Evolutionary conservation across 1,140 invertebrate species (phyloP), one percentile per base, ranked within the genome.

Genomic region (Drosophila kohkoa): DNA sequence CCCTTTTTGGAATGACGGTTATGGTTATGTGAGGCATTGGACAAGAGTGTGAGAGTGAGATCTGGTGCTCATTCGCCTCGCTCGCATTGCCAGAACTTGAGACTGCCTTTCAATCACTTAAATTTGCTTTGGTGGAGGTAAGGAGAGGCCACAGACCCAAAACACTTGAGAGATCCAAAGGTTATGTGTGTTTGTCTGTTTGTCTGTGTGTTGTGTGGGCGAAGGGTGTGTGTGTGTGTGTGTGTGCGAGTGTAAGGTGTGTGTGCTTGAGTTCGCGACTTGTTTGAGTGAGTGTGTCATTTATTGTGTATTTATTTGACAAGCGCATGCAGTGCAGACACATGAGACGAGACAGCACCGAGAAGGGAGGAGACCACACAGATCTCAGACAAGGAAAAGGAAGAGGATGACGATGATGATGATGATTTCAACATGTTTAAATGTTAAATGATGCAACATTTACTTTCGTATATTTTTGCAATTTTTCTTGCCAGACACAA

Each of bases 301-400:
- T 73, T 72, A 79, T 79, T 79, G 77, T 77, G 74, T 79, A 79
- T 79, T 79, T 79, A 79, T 79, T 79, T 79, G 77, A 79, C 77
- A 79, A 69, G 75, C 63, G 68, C 68, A 76, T 70, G 74, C 66
- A 63, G 51, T 25, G 71, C 71, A 60, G 71, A 74, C 57, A 68
- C 38, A 51, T 48, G 64, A 30, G 71, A 67, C 46, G 64, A 30
- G 71, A 67, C 54, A 52, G 52, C 48, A 25, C 16, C 6, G 35
- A 10, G 35, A 3, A 25, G 15, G 13, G 28, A 3, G 41, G 13
- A 16, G 15, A 13, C 43, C 8, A 11, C 11, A 28, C 15, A 5
- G 38, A 15, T 5, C 15, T 8, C 32, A 43, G 20, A 54, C 10
- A 54, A 43, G 46, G 41, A 7, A 2, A n/a, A 43, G 8, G 46